These are phyloP conservation scores for Drosophila sordidapex DNA, from an alignment of 2,888 invertebrate genomes.

Conservation along the genomic window DNA sequence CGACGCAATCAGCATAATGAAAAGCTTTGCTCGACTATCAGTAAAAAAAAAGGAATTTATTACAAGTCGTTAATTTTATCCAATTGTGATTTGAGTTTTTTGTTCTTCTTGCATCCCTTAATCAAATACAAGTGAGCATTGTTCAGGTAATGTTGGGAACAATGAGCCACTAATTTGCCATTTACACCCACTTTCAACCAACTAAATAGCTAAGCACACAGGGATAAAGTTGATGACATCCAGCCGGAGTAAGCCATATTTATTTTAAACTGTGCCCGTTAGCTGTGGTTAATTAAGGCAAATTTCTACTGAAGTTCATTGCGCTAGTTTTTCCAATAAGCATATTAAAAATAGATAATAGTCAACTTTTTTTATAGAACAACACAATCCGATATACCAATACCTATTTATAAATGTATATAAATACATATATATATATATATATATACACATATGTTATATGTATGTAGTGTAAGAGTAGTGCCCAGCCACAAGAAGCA, in stretches of 20 bases:
- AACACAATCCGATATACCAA: slow-evolving; percentile 6
- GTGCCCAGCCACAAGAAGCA: slow-evolving; percentile 21
- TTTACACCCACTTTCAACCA: slow-evolving; percentile 33
- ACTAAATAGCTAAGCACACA: slow-evolving; percentile 25
- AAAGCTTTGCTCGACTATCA: neutral
- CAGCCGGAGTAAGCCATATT: slow-evolving; percentile 6
- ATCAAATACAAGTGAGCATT: slow-evolving; percentile 24
- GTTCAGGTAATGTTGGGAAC: slow-evolving; percentile 42
- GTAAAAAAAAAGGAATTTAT: neutral
- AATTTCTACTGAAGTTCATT: slow-evolving; percentile 37
- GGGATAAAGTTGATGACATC: slow-evolving; percentile 4
- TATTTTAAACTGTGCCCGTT: slow-evolving; percentile 50
- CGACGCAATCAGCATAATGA: neutral
- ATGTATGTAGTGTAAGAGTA: neutral
- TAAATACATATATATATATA: neutral
- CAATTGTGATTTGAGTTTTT: neutral
- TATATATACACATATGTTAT: neutral
- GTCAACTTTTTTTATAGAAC: slow-evolving; percentile 13
- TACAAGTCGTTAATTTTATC: neutral
- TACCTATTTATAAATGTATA: slow-evolving; percentile 14
- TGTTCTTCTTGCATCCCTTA: slow-evolving; percentile 21
- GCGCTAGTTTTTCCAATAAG: slow-evolving; percentile 24
- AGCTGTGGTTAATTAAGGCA: slow-evolving; percentile 52
- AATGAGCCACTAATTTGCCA: slow-evolving; percentile 72
- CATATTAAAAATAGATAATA: slow-evolving; percentile 65